A percentile compares a stretch with the other conserved stretches of the same genome.
phyloP scores from a whole-genome alignment of 2,888 invertebrate species.

The Ophion costatus region DNA sequence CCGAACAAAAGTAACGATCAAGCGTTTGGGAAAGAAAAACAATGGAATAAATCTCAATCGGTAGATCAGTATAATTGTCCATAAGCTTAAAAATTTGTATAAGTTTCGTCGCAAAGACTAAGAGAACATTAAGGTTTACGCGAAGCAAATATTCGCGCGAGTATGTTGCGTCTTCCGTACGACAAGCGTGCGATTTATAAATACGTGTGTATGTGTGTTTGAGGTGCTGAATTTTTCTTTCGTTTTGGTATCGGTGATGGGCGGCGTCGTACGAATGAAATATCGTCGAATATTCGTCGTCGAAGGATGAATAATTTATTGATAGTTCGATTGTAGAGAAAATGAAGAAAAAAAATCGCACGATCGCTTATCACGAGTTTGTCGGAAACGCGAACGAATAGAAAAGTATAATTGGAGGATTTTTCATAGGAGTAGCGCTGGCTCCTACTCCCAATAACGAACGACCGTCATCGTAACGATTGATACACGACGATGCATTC shows the following conservation, averaged over 20 bases:
- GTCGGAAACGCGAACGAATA: background rate
- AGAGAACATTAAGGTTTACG: background rate
- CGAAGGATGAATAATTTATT: background rate
- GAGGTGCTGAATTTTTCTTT: background rate
- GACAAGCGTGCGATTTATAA: background rate
- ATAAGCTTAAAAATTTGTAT: constrained; percentile 50
- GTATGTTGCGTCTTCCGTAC: background rate
- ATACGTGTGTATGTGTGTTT: background rate
- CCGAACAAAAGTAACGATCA: constrained; percentile 24
- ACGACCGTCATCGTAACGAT: background rate
- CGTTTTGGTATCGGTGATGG: background rate
- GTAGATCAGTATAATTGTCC: constrained; percentile 52
- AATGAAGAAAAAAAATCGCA: background rate
- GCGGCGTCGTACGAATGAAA: constrained; percentile 10
- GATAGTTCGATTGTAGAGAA: background rate
- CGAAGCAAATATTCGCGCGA: background rate
- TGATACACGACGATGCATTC: constrained; percentile 12
- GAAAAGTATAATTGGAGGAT: constrained; percentile 5
- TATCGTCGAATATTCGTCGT: constrained; percentile 1
- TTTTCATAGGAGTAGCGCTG: constrained; percentile 8
- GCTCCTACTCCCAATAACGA: background rate
- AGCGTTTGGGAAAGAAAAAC: background rate
- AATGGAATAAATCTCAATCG: constrained; percentile 50
- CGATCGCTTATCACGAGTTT: background rate
- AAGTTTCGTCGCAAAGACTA: background rate